Percentiles rank a stretch among this genome's conserved stretches.
Conservation (phyloP, 2,113 vertebrate genomes). For the Lynx canadensis region DNA sequence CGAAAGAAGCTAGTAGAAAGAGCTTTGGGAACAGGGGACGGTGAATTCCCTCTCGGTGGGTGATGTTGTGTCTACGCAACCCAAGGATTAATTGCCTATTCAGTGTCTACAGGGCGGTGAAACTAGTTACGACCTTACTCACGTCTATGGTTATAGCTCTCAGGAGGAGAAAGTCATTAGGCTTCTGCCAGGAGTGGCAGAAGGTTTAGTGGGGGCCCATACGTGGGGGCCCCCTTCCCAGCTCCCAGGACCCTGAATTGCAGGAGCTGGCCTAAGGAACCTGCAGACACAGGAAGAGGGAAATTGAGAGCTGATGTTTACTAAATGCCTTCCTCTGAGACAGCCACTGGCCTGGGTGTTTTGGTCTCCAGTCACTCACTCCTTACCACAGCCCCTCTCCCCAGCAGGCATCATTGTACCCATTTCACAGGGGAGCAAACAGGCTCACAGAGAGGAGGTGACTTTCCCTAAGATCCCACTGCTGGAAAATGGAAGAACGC, state of each 20-base stretch:
- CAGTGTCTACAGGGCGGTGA: background rate
- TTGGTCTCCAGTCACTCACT: background rate
- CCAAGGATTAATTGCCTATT: constrained; percentile 8
- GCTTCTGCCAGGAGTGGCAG: background rate
- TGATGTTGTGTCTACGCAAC: background rate
- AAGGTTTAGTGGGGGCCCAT: background rate
- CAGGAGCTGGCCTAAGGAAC: background rate
- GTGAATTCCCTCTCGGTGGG: background rate
- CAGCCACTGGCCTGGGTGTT: background rate
- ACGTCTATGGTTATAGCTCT: background rate
- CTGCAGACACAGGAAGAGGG: background rate
- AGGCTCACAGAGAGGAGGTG: background rate
- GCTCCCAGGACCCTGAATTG: background rate
- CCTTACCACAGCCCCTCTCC: background rate
- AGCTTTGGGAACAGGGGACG: background rate
- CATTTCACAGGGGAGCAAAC: background rate
- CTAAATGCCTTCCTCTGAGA: background rate
- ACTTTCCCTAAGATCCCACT: background rate
- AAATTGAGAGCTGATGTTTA: background rate
- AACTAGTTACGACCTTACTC: background rate
- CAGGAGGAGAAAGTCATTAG: background rate
- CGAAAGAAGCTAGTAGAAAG: background rate
- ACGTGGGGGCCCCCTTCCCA: background rate
- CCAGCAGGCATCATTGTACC: too few relatives aligned
- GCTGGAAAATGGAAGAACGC: background rate